Conservation (phyloP, 1,140 invertebrate species). For the Lepidurus couesii region DNA sequence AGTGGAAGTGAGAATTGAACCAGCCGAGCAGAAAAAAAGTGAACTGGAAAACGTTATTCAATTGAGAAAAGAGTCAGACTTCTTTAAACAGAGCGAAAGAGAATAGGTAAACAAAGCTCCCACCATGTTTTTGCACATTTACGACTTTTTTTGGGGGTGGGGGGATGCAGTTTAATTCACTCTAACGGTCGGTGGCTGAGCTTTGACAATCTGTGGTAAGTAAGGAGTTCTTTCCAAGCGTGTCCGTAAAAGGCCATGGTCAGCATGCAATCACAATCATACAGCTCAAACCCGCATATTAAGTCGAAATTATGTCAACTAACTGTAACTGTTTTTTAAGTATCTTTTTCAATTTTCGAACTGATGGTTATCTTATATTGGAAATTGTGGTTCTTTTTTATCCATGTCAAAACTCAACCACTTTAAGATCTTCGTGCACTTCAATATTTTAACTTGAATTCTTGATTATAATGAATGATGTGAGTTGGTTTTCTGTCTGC, state of each 20-base stretch:
- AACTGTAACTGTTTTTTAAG: background rate
- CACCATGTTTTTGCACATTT: background rate
- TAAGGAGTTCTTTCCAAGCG: background rate
- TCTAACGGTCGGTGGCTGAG: conserved; percentile 2
- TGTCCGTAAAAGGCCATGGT: background rate
- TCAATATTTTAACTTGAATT: too few relatives aligned
- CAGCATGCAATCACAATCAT: conserved; percentile 1
- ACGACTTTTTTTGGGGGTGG: background rate
- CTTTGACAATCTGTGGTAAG: conserved; percentile 3
- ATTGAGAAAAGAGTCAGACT: background rate
- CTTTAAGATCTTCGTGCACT: too few relatives aligned
- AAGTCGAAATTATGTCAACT: background rate
- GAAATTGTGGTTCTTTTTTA: too few relatives aligned
- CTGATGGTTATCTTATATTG: too few relatives aligned
- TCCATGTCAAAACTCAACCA: too few relatives aligned
- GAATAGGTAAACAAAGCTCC: background rate
- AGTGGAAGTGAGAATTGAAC: background rate
- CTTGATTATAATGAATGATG: too few relatives aligned
- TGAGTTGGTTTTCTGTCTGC: too few relatives aligned
- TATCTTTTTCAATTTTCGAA: background rate
- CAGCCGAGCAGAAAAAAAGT: conserved; percentile 7
- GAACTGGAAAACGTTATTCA: background rate
- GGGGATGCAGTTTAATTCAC: background rate
- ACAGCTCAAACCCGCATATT: background rate
- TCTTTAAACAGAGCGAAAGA: background rate